Percentiles rank a stretch among this genome's conserved stretches.
These are phyloP conservation scores for Palythoa heliodiscus DNA, from an alignment of 92 coral and sea anemone species.

Conservation along the genomic window DNA sequence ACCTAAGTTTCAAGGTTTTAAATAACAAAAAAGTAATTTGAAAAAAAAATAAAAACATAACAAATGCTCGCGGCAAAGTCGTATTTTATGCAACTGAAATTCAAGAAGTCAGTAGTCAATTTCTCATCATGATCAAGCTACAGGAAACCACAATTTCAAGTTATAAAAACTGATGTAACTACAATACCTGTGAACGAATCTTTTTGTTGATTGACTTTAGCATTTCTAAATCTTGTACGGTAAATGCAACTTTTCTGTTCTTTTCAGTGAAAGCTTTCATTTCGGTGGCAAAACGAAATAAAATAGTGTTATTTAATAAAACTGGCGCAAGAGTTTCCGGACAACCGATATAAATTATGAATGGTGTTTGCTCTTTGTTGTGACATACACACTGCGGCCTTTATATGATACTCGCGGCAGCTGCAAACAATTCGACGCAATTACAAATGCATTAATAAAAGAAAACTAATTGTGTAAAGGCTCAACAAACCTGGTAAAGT, in stretches of 20 bases:
- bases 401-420: slow-evolving; percentile 39
- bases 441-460: slow-evolving; percentile 43
- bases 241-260: slow-evolving; percentile 7
- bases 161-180: background rate
- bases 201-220: slow-evolving; percentile 44
- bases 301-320: background rate
- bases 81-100: no score
- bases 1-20: background rate
- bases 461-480: slow-evolving; percentile 22
- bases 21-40: background rate
- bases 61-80: background rate
- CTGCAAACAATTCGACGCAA: slow-evolving; percentile 33
- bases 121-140: background rate
- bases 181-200: slow-evolving; percentile 62
- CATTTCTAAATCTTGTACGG: slow-evolving; percentile 42
- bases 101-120: background rate
- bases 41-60: background rate
- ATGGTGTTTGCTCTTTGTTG: slow-evolving; percentile 32
- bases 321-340: slow-evolving; percentile 35
- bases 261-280: slow-evolving; percentile 58
- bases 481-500: slow-evolving; percentile 86
- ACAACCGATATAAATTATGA: slow-evolving; percentile 46
- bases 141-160: slow-evolving; percentile 12
- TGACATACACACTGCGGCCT: slow-evolving; percentile 16
- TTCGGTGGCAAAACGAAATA: slow-evolving; percentile 9